Evolutionary conservation across 1,140 invertebrate genomes (phyloP), one percentile per base, ranked within the genome.

Genomic region (Calycopis cecrops): DNA sequence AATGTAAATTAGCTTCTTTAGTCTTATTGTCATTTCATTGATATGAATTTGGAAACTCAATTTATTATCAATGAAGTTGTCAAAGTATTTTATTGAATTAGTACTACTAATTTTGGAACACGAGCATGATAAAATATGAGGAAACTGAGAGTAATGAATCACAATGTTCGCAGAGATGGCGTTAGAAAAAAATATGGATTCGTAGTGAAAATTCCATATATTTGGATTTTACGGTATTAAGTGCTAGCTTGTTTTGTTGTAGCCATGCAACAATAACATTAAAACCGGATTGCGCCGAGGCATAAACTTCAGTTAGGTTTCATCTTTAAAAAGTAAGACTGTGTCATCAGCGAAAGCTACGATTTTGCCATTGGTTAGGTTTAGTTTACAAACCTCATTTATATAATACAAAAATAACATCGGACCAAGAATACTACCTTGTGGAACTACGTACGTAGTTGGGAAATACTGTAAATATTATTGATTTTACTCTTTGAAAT

Each of bases 321-420:
- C 14, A 12, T 37, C 57, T 12, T 34, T 35, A 18, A 59, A 38
- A 9, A 50, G 7, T 40, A 59, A 3, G 21, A 34, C 48, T 9
- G 57, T 59, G 35, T 59, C 57, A 21, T 59, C 57, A 11, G 52
- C 57, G 44, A 54, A 59, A 28, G 21, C 6, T 28, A 28, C 21
- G 21, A 28, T 28, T 28, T 28, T 28, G 21, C 21, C 21, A 28
- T 3, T 28, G 6, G 21, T 28, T 3, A 28, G 21, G 2, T 28
- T 28, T 28, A 28, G 6, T 28, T 28, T 6, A 28, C 21, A 28
- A 6, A 28, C 2, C 21, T 28, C 21, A 28, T 28, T 28, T 28
- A 28, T 28, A 28, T 28, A 28, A 28, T 6, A 28, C 21, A 28
- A 28, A 28, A 28, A 28, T 28, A 28, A 6, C 2, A 6, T 28